phyloP scores from a whole-genome alignment of 2,113 vertebrate species.

The Coturnix japonica region DNA sequence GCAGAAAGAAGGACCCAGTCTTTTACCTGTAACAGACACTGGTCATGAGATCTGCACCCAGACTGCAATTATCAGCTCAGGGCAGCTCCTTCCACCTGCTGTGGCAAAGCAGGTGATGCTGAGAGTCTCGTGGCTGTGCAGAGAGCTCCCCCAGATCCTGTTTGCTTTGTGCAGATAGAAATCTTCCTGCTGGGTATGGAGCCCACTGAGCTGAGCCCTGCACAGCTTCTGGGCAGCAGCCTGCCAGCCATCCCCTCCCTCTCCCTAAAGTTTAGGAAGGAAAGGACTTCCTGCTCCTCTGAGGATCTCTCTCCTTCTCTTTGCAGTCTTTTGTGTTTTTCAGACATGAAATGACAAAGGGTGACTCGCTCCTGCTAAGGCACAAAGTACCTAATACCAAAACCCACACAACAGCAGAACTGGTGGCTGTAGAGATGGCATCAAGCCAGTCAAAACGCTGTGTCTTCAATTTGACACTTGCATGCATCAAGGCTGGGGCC shows the following conservation, averaged over 20 bases:
- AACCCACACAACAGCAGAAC: not conserved
- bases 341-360: too few relatives aligned
- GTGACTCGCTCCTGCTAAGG: not conserved
- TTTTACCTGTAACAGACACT: not conserved
- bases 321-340: not conserved
- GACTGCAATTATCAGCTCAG: not conserved
- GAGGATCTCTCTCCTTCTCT: too few relatives aligned
- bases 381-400: not conserved
- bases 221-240: not conserved
- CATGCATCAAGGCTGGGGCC: not conserved
- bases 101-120: not conserved
- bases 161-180: fast-evolving
- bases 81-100: not conserved
- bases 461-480: not conserved
- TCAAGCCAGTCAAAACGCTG: not conserved
- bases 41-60: not conserved
- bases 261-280: not conserved
- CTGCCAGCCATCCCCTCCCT: not conserved
- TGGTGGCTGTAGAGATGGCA: not conserved
- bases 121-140: too few relatives aligned
- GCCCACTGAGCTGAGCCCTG: not conserved
- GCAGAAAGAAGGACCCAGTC: not conserved
- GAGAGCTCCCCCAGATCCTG: not conserved
- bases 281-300: not conserved
- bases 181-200: not conserved